Conservation (phyloP, 2,888 invertebrate species). For the Drosophila fulvimacula region DNA sequence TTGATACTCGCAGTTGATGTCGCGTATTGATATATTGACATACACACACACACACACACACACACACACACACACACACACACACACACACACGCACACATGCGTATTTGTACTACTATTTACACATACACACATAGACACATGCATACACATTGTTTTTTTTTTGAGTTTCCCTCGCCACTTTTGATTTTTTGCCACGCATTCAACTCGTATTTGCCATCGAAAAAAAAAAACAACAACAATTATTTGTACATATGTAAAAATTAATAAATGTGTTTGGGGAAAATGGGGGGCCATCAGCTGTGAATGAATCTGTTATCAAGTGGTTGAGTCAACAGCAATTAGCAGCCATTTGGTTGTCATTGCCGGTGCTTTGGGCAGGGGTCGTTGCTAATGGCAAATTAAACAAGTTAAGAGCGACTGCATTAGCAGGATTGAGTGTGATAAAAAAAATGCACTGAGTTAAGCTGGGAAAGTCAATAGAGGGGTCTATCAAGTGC, state of each 20-base stretch:
- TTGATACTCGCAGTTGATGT: conserved; percentile 41
- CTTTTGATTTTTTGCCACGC: conserved; percentile 20
- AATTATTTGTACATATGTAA: neutral
- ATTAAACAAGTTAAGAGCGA: conserved; percentile 14
- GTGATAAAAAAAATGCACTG: neutral
- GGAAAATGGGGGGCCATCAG: conserved; percentile 6
- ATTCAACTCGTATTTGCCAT: conserved; percentile 37
- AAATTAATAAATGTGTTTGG: neutral
- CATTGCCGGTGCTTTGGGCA: neutral
- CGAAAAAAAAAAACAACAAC: neutral
- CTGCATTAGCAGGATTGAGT: neutral
- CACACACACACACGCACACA: conserved; percentile 8
- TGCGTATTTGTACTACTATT: conserved; percentile 22
- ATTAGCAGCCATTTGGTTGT: conserved; percentile 46
- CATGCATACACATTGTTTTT: neutral
- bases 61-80: neutral
- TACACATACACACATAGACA: conserved; percentile 5
- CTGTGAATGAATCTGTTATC: conserved; percentile 19
- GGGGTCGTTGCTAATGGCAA: conserved; percentile 10
- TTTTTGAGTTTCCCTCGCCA: conserved; percentile 1
- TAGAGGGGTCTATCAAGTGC: neutral
- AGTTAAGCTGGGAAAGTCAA: neutral
- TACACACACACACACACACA: conserved; percentile 15
- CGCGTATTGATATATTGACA: conserved; percentile 42
- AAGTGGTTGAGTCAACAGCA: conserved; percentile 48